Percentiles rank a stretch among this genome's conserved stretches.
phyloP scores from a whole-genome alignment of 2,888 invertebrate genomes.

The Ectemnius lituratus region DNA sequence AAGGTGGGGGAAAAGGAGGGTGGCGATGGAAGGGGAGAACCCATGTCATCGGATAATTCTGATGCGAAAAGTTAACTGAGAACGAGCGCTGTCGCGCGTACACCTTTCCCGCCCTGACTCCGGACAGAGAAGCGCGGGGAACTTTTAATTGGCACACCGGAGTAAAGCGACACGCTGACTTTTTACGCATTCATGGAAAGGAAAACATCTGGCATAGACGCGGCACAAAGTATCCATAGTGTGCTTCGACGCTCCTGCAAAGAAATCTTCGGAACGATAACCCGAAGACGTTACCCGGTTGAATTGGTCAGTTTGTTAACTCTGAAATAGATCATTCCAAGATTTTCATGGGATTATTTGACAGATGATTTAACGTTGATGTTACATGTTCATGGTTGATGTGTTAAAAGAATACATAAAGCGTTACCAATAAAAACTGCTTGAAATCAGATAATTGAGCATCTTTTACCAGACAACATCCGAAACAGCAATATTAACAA shows the following conservation, averaged over 20 bases:
- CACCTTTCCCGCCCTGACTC: constrained; percentile 2
- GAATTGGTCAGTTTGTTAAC: too few species aligned
- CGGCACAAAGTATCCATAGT: neutral
- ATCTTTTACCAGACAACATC: neutral
- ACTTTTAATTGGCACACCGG: constrained; percentile 63
- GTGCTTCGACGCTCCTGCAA: neutral
- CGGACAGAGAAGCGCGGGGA: constrained; percentile 38
- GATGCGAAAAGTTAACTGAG: constrained; percentile 28
- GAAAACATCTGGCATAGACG: neutral
- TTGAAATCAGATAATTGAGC: neutral
- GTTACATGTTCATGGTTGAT: too few species aligned
- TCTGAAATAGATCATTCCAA: constrained; percentile 8
- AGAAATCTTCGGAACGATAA: constrained; percentile 24
- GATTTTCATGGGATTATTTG: constrained; percentile 13
- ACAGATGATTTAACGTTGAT: too few species aligned
- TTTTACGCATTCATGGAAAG: neutral
- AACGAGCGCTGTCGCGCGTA: constrained; percentile 12
- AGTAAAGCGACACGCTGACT: constrained; percentile 16
- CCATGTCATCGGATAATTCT: constrained; percentile 50
- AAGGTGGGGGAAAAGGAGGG: too few species aligned
- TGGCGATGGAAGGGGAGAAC: too few species aligned
- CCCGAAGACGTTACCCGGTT: neutral
- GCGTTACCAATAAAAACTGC: neutral
- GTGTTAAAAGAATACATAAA: too few species aligned
- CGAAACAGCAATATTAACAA: neutral